Base-by-base conservation (phyloP, 2,113 vertebrate species). In the Mus spicilegus region DNA sequence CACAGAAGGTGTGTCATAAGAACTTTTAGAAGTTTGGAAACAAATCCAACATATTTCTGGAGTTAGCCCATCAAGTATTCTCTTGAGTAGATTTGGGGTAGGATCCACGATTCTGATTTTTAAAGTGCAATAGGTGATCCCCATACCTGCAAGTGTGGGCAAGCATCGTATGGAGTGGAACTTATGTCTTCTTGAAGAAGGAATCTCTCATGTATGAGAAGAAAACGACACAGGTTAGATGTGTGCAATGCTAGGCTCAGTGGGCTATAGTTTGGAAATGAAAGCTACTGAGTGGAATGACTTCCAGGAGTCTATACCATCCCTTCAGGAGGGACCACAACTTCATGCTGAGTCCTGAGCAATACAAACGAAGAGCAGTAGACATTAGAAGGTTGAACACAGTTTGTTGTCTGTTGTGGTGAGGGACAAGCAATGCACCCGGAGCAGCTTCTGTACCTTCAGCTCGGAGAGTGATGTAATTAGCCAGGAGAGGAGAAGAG, bases 181-280 rank as follows among this genome's bases (percentile, higher is more conserved):
- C 42, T 75, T 80, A 63, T 82, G 54, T 78, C 24, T 89, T 81
- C 24, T 89, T 81, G 67, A 89, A 14, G 78, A 96, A 39, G 78
- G n/a, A 89, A 2, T 4, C 8, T 19, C 11, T 88, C 2, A 5
- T n/a, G 42, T 54, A 5, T 39, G 77, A 54, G 46, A 90, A 81
- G 22, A 1, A 61, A 49, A 67, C 61, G 26, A 0, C 7, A 49
- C 1, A 7, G 24, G 4, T 16, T 46, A 46, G 54, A 58, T 93
- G 17, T 94, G 28, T 61, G 7, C 75, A 28, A 8, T 51, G 7
- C 5, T 69, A 16, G 1, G 87, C 24, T 19, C 1, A 26, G 9
- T 30, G 63, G 56, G 73, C n/a, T 9, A 49, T 67, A 36, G 11
- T 95, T 67, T 42, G 22, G 49, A 20, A 81, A 87, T 33, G 14